These are phyloP conservation scores for Zeus faber DNA, from an alignment of 2,113 vertebrate genomes.

Conservation along the genomic window DNA sequence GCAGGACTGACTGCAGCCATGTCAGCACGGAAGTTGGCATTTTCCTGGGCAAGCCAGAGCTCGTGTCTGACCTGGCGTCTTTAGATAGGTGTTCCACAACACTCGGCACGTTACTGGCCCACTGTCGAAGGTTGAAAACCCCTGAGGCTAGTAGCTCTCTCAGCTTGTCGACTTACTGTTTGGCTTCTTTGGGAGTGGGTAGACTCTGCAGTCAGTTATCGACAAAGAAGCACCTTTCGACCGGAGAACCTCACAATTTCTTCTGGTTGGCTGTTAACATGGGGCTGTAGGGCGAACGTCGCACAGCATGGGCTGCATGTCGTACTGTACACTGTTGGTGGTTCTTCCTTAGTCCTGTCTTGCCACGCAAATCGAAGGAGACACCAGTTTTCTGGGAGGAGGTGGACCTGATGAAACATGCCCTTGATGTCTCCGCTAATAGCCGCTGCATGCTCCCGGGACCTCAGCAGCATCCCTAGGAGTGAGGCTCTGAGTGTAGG, in stretches of 20 bases:
- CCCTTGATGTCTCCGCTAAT: too few relatives aligned
- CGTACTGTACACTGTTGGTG: neutral
- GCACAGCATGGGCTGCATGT: constrained; percentile 15
- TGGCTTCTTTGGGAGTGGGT: neutral
- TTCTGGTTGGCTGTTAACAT: neutral
- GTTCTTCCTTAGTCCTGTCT: neutral
- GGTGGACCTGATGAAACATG: too few relatives aligned
- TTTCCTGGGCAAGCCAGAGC: constrained; percentile 11
- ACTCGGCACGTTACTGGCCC: constrained; percentile 8
- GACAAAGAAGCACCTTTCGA: constrained; percentile 2
- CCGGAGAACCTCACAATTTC: neutral
- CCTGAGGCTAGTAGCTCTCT: neutral
- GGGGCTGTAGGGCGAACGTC: constrained; percentile 6
- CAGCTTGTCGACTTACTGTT: constrained; percentile 9
- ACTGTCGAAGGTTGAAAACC: constrained; percentile 5
- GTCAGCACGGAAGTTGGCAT: too few relatives aligned
- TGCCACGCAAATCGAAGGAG: constrained; percentile 14
- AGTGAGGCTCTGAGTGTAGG: too few relatives aligned
- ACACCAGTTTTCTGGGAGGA: too few relatives aligned
- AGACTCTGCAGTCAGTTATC: constrained; percentile 18
- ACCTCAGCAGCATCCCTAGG: too few relatives aligned
- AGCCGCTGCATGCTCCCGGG: too few relatives aligned
- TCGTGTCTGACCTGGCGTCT: constrained; percentile 12
- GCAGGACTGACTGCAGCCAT: too few relatives aligned
- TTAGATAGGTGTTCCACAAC: constrained; percentile 8